A percentile compares a stretch with the other conserved stretches of the same genome.
Evolutionary conservation across 2,113 vertebrate species (phyloP).

Genomic region (Camelus dromedarius): DNA sequence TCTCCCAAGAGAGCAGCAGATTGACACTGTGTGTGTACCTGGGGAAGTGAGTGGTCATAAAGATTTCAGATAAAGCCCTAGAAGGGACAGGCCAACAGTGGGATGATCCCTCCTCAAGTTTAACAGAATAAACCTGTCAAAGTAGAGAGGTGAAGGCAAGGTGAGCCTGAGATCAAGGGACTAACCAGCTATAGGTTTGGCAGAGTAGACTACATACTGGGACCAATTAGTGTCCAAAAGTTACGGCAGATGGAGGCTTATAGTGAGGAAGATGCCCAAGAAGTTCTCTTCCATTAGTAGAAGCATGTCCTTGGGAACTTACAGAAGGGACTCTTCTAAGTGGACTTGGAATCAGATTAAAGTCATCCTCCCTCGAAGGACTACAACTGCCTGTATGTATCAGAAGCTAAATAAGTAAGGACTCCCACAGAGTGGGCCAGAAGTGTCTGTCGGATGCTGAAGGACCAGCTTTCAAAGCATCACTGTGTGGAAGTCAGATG

Average conservation of each 20-base stretch:
- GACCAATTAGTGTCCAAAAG: neutral
- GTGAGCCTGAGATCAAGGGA: neutral
- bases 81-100: neutral
- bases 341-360: neutral
- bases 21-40: neutral
- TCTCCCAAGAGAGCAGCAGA: neutral
- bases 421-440: neutral
- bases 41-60: neutral
- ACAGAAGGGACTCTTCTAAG: neutral
- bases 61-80: neutral
- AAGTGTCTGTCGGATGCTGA: neutral
- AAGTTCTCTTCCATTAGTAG: neutral
- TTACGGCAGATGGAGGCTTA: neutral
- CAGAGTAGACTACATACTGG: neutral
- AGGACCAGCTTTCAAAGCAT: neutral
- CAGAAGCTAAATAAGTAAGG: neutral
- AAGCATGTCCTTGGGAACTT: neutral
- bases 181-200: neutral
- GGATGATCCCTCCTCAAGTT: neutral
- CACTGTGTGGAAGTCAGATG: neutral
- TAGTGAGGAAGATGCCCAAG: neutral
- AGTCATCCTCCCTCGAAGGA: neutral
- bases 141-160: neutral
- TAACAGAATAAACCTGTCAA: neutral
- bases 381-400: neutral